phyloP scores from a whole-genome alignment of 2,113 vertebrate genomes.

The Gambusia affinis region DNA sequence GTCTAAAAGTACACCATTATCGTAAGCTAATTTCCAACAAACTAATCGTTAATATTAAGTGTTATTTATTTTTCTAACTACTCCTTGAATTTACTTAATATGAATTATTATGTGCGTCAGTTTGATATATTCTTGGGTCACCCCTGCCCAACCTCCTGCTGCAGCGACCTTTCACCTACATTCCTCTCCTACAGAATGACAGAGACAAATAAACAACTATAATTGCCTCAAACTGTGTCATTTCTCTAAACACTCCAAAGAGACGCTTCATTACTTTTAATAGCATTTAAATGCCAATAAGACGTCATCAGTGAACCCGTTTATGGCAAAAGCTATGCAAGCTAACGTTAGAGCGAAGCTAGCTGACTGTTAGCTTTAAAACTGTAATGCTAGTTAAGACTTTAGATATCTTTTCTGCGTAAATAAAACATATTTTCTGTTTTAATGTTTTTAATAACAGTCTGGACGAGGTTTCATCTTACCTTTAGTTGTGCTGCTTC shows the following conservation, averaged over 20 bases:
- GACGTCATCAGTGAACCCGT: neutral
- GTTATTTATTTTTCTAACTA: no score
- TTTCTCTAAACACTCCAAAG: neutral
- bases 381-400: neutral
- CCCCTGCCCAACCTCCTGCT: conserved; percentile 8
- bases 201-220: conserved; percentile 7
- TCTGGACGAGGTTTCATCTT: neutral
- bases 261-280: neutral
- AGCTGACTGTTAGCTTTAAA: conserved; percentile 9
- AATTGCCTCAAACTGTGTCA: neutral
- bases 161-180: conserved; percentile 76
- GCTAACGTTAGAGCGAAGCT: conserved; percentile 27
- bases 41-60: no score
- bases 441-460: neutral
- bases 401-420: accelerated
- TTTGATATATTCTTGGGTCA: conserved; percentile 44
- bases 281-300: neutral
- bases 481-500: conserved; percentile 39
- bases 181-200: conserved; percentile 44
- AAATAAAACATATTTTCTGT: neutral
- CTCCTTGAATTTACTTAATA: no score
- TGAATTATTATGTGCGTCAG: neutral
- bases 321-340: neutral
- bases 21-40: no score
- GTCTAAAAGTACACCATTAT: no score